Evolutionary conservation across 2,797 vertebrate genomes (phyloP), one percentile per base, ranked within the genome.

Genomic region (Scarus forsteni): DNA sequence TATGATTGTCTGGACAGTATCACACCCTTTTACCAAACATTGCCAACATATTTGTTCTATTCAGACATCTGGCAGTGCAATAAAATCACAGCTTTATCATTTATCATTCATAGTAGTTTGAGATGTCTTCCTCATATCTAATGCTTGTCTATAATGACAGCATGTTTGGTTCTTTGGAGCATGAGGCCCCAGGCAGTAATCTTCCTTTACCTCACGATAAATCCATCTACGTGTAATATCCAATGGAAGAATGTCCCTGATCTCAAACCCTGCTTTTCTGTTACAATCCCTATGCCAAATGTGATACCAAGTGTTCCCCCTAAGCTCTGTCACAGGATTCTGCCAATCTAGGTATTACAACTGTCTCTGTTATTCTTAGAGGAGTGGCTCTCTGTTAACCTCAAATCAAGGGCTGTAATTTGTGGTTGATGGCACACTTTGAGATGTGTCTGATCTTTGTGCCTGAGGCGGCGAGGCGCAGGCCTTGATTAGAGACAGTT

Each of bases 401-500:
- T 90, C 93, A 92, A 95, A 94, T 95, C 95, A 94, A 93, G 93
- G 88, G 91, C 92, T 91, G 93, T 95, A 96, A 96, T 96, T 96
- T 95, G 93, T 94, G 94, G 91, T 92, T 94, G 94, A 95, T 93
- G 93, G 91, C 92, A 92, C 92, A 91, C 93, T 94, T 93, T 92
- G 88, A 95, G 95, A 94, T 94, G 93, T 93, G 94, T 93, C 93
- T 94, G 92, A 95, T 92, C 92, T 94, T 90, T 91, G 86, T 71
- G 92, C 94, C 95, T 92, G 81, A 86, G 94, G 94, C 92, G 61
- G 78, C 70, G 73, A 85, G 85, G 89, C 90, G 79, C 82, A 61
- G 88, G 90, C 89, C 94, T 92, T 95, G 93, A 95, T 95, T 95
- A 95, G 92, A 92, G 91, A 90, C 93, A 91, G 94, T 93, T 94